A percentile compares a stretch with the other conserved stretches of the same genome.
Evolutionary conservation across 2,888 invertebrate species (phyloP).

Genomic region (Augochlorella aurata): DNA sequence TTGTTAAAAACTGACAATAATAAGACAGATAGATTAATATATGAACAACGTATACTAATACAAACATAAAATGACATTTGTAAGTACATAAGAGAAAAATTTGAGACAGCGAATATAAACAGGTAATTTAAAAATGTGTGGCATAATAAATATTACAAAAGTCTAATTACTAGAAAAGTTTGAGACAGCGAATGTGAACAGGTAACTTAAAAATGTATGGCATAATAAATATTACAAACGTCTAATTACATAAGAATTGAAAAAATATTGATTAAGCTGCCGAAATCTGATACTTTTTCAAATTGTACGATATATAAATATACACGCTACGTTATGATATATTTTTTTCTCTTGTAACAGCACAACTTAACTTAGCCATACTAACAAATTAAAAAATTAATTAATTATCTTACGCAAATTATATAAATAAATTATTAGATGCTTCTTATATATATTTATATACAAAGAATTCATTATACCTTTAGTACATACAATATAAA

Average conservation of each 20-base stretch:
- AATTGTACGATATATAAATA: neutral
- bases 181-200: neutral
- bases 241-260: neutral
- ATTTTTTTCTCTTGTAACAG: conserved; percentile 15
- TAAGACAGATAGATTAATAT: conserved; percentile 14
- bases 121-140: neutral
- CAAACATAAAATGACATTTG: conserved; percentile 9
- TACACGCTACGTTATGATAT: conserved; percentile 12
- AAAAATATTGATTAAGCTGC: neutral
- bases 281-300: neutral
- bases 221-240: neutral
- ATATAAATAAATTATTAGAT: conserved; percentile 52
- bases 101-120: neutral
- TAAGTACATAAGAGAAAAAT: conserved; percentile 3
- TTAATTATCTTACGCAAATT: conserved; percentile 23
- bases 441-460: conserved; percentile 33
- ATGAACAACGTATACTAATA: conserved; percentile 10
- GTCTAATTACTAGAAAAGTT: neutral
- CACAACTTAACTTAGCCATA: conserved; percentile 19
- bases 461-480: conserved; percentile 45
- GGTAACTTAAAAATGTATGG: neutral
- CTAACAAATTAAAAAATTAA: conserved; percentile 28
- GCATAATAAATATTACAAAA: neutral
- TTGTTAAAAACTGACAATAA: conserved; percentile 10
- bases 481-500: conserved; percentile 46